Percentiles rank a stretch among this genome's conserved stretches.
Conservation (phyloP, 2,888 invertebrate species). For the Hymenopus coronatus region DNA sequence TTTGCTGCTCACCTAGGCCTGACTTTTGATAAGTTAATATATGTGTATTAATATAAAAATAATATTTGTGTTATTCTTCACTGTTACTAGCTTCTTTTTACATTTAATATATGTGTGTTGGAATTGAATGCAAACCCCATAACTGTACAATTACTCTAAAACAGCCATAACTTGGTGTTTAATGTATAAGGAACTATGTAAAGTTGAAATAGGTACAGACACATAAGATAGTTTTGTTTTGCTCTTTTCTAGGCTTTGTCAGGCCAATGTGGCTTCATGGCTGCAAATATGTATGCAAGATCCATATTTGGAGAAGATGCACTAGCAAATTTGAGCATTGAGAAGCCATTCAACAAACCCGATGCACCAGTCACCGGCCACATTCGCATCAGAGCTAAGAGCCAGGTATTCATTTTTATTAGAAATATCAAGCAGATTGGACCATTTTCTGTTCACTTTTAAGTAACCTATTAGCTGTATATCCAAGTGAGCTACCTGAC, state of each 20-base stretch:
- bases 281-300: slow-evolving; percentile 98
- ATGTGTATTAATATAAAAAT: slow-evolving; percentile 17
- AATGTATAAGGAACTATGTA: neutral
- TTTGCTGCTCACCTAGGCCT: no score
- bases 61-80: no score
- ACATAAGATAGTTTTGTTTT: slow-evolving; percentile 12
- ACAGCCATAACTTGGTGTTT: no score
- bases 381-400: slow-evolving; percentile 96
- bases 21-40: neutral
- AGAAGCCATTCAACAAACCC: slow-evolving; percentile 85
- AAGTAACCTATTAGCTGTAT: no score
- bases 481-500: no score
- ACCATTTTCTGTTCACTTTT: no score
- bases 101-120: no score
- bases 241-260: slow-evolving; percentile 68
- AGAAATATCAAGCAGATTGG: no score
- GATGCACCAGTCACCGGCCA: slow-evolving; percentile 92
- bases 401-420: slow-evolving; percentile 65
- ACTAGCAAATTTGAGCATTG: slow-evolving; percentile 96
- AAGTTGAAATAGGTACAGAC: neutral
- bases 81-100: no score
- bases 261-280: slow-evolving; percentile 99
- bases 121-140: no score
- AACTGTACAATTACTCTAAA: no score
- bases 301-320: slow-evolving; percentile 99